Percentiles rank a stretch among this genome's conserved stretches.
Conservation (phyloP, 2,797 vertebrate genomes). For the Antrozous pallidus region DNA sequence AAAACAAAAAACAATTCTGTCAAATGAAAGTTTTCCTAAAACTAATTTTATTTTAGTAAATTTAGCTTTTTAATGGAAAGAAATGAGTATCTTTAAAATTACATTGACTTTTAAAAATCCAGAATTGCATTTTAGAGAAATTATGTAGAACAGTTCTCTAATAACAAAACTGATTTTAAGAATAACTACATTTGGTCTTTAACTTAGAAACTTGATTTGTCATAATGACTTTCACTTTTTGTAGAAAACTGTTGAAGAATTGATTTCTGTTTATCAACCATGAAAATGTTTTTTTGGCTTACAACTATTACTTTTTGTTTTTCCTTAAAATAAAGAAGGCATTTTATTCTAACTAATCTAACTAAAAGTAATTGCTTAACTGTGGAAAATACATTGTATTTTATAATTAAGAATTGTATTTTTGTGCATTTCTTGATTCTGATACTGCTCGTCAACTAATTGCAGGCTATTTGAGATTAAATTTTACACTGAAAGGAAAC, state of each 20-base stretch:
- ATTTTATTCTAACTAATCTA: slow-evolving; percentile 32
- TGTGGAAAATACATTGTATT: neutral
- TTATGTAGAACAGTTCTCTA: neutral
- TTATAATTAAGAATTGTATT: neutral
- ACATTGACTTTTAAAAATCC: slow-evolving; percentile 20
- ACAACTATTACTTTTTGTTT: slow-evolving; percentile 8
- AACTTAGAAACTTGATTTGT: slow-evolving; percentile 8
- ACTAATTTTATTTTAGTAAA: neutral
- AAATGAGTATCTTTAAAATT: slow-evolving; percentile 45
- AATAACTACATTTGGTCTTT: slow-evolving; percentile 27
- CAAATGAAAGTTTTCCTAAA: slow-evolving; percentile 38
- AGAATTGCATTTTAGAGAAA: slow-evolving; percentile 23
- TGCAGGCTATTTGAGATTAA: neutral
- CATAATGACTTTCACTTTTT: slow-evolving; percentile 19
- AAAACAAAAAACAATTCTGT: too few relatives aligned
- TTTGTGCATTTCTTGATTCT: neutral
- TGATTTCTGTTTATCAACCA: slow-evolving; percentile 14
- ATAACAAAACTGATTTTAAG: slow-evolving; percentile 35
- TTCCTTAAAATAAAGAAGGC: neutral
- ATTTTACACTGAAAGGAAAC: slow-evolving; percentile 35
- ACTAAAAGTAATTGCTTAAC: neutral
- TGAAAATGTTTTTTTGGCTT: slow-evolving; percentile 20
- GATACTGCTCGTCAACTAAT: neutral
- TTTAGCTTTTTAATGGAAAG: slow-evolving; percentile 36
- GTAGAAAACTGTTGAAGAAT: neutral